Percentiles rank a stretch among this genome's conserved stretches.
phyloP scores from a whole-genome alignment of 2,888 invertebrate genomes.

The Ophioninae sp. region DNA sequence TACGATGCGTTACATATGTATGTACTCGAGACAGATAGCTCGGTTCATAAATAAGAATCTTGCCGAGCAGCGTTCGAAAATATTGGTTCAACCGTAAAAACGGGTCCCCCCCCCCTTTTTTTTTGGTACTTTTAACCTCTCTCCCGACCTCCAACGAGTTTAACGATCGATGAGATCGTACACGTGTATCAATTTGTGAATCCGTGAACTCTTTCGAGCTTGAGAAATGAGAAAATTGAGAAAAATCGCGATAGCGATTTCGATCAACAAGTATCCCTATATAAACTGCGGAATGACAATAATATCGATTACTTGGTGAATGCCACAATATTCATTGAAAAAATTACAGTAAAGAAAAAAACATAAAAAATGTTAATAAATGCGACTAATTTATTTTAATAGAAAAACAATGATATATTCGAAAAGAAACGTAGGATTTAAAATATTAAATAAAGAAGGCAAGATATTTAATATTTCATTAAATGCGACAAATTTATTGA shows the following conservation, averaged over 20 bases:
- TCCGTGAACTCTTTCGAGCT: neutral
- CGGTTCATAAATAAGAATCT: slow-evolving; percentile 20
- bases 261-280: neutral
- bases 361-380: too few species aligned
- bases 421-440: too few species aligned
- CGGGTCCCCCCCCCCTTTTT: neutral
- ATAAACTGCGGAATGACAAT: neutral
- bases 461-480: too few species aligned
- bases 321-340: neutral
- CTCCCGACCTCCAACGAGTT: slow-evolving; percentile 15
- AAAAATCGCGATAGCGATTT: neutral
- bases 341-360: neutral
- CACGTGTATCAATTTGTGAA: slow-evolving; percentile 5
- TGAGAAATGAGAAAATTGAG: neutral
- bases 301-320: neutral
- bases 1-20: slow-evolving; percentile 10
- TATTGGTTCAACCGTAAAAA: neutral
- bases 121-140: neutral
- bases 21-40: neutral
- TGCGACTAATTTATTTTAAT: too few species aligned
- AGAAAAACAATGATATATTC: too few species aligned
- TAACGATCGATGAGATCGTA: slow-evolving; percentile 10
- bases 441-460: too few species aligned
- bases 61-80: slow-evolving; percentile 5
- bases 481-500: too few species aligned